These are phyloP conservation scores for Grammomys surdaster DNA, from an alignment of 2,113 vertebrate genomes.

Conservation along the genomic window DNA sequence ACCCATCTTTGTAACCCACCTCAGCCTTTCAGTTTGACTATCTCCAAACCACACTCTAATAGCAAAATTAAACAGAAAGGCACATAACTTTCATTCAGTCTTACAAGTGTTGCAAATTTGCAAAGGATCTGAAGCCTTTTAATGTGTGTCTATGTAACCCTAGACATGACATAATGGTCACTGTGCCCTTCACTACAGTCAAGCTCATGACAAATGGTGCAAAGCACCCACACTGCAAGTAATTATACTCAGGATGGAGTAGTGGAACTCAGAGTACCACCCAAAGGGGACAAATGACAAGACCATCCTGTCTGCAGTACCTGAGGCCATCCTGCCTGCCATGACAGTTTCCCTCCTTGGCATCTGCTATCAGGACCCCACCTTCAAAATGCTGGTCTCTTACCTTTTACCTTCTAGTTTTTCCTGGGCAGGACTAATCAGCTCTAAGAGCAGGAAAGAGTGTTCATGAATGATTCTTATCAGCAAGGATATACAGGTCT, in stretches of 20 bases:
- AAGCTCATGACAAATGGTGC: neutral
- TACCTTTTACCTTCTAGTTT: neutral
- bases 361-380: neutral
- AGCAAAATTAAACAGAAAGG: neutral
- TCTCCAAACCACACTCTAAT: neutral
- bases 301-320: neutral
- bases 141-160: fast-evolving
- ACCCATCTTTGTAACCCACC: neutral
- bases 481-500: neutral
- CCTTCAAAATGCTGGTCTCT: neutral
- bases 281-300: neutral
- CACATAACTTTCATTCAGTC: neutral
- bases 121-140: neutral
- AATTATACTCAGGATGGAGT: neutral
- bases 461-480: neutral
- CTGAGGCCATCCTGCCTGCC: neutral
- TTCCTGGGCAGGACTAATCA: neutral
- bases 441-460: neutral
- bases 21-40: neutral
- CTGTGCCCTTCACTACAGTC: neutral
- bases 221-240: neutral
- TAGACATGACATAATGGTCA: neutral
- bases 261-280: too few relatives aligned
- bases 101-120: neutral
- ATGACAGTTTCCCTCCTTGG: neutral